These are phyloP conservation scores for Paragorgia papillata DNA, from an alignment of 92 coral and sea anemone species.

Conservation along the genomic window DNA sequence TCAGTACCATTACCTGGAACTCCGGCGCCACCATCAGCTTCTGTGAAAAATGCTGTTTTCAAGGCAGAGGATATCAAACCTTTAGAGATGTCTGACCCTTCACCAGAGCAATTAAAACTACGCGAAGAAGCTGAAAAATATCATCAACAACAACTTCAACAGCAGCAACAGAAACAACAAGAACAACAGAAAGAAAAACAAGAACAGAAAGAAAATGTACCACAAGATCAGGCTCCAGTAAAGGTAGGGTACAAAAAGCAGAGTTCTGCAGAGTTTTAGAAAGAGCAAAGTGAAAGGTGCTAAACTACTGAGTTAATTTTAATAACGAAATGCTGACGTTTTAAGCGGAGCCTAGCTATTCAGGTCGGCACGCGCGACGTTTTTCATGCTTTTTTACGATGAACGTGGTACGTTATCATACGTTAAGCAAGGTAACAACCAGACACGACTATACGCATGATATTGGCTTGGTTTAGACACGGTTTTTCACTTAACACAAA, in stretches of 20 bases:
- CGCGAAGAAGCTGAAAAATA: constrained; percentile 83
- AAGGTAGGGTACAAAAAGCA: constrained; percentile 11
- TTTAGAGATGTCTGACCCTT: constrained; percentile 72
- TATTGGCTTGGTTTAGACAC: too few relatives aligned
- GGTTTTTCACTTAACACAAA: too few relatives aligned
- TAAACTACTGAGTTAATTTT: too few relatives aligned
- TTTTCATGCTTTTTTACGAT: too few relatives aligned
- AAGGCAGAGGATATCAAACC: constrained; percentile 65
- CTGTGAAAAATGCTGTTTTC: constrained; percentile 39
- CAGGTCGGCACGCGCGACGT: too few relatives aligned
- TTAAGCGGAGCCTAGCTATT: too few relatives aligned
- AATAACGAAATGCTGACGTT: too few relatives aligned
- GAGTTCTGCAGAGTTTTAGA: too few relatives aligned
- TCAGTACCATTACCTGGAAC: constrained; percentile 94
- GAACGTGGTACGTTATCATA: too few relatives aligned
- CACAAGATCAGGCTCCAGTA: constrained; percentile 36
- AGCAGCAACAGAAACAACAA: constrained; percentile 63
- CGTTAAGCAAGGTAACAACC: too few relatives aligned
- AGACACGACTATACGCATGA: too few relatives aligned
- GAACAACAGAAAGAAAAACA: constrained; percentile 2
- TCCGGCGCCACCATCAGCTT: constrained; percentile 74
- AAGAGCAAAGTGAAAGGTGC: too few relatives aligned
- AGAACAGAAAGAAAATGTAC: constrained; percentile 22
- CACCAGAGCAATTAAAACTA: constrained; percentile 82
- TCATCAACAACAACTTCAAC: constrained; percentile 73